phyloP scores from a whole-genome alignment of 2,888 invertebrate genomes.

The Belgica antarctica region DNA sequence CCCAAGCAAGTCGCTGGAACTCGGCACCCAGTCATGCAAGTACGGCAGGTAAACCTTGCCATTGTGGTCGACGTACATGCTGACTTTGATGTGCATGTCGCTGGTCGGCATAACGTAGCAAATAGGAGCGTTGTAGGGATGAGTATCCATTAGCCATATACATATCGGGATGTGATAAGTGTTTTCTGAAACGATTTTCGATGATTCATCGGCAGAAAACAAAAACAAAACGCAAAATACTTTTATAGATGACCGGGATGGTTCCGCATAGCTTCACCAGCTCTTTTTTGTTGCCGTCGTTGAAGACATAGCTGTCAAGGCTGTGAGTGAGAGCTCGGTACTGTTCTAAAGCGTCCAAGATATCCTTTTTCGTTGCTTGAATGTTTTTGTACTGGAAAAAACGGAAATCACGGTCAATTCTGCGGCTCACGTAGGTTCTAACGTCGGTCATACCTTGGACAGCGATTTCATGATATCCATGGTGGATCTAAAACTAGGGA shows the following conservation, averaged over 20 bases:
- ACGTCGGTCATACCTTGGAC: neutral
- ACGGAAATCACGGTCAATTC: neutral
- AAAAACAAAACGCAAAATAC: slow-evolving; percentile 52
- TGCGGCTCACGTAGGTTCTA: neutral
- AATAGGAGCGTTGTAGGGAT: slow-evolving; percentile 94
- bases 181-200: slow-evolving; percentile 57
- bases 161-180: slow-evolving; percentile 95
- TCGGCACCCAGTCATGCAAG: slow-evolving; percentile 88
- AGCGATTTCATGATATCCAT: neutral
- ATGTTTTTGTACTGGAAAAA: slow-evolving; percentile 66
- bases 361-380: slow-evolving; percentile 66
- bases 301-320: slow-evolving; percentile 74
- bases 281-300: slow-evolving; percentile 79
- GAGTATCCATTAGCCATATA: slow-evolving; percentile 95
- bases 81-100: slow-evolving; percentile 93
- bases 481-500: too few relatives aligned
- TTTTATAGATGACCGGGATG: slow-evolving; percentile 88
- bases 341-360: slow-evolving; percentile 61
- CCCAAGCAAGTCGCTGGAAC: slow-evolving; percentile 79
- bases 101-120: slow-evolving; percentile 91
- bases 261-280: slow-evolving; percentile 85
- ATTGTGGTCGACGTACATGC: slow-evolving; percentile 89
- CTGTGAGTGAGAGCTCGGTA: slow-evolving; percentile 67
- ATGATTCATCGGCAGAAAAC: slow-evolving; percentile 7
- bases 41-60: slow-evolving; percentile 96